Conservation (phyloP, 2,888 invertebrate genomes). For the Eubasilissa splendida region DNA sequence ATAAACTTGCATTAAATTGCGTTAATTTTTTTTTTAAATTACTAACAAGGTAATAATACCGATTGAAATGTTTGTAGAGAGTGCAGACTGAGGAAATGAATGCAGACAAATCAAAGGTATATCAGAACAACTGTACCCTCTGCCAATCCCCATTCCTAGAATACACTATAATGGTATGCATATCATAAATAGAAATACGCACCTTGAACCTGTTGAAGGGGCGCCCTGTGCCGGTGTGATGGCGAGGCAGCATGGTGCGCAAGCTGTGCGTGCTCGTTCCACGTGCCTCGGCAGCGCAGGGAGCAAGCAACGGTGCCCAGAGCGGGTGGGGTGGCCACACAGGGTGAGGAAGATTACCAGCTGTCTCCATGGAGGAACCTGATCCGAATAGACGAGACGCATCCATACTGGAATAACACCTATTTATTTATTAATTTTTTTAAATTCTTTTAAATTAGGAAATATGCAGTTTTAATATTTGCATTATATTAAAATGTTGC, state of each 20-base stretch:
- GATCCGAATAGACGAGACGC: slow-evolving; percentile 65
- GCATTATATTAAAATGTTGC: neutral
- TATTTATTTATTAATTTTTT: neutral
- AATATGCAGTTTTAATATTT: neutral
- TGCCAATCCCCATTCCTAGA: too few relatives aligned
- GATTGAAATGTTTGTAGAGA: too few relatives aligned
- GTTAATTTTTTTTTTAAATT: too few relatives aligned
- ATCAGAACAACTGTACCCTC: too few relatives aligned
- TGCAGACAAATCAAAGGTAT: too few relatives aligned
- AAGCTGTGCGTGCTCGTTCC: slow-evolving; percentile 65
- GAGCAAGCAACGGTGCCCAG: neutral
- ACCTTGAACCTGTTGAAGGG: slow-evolving; percentile 72
- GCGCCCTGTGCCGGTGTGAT: slow-evolving; percentile 62
- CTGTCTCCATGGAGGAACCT: slow-evolving; percentile 64
- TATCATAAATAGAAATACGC: neutral
- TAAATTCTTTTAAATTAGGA: neutral
- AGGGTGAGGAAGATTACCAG: neutral
- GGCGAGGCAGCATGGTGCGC: slow-evolving; percentile 67
- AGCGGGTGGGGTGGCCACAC: neutral
- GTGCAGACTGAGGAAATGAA: too few relatives aligned
- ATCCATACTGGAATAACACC: slow-evolving; percentile 61
- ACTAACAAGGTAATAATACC: too few relatives aligned
- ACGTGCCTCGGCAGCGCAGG: slow-evolving; percentile 48
- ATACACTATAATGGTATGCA: too few relatives aligned
- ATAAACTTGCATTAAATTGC: too few relatives aligned